Percentiles rank a stretch among this genome's conserved stretches.
Evolutionary conservation across 2,888 invertebrate genomes (phyloP).

Genomic region (Oxycera nigricornis): DNA sequence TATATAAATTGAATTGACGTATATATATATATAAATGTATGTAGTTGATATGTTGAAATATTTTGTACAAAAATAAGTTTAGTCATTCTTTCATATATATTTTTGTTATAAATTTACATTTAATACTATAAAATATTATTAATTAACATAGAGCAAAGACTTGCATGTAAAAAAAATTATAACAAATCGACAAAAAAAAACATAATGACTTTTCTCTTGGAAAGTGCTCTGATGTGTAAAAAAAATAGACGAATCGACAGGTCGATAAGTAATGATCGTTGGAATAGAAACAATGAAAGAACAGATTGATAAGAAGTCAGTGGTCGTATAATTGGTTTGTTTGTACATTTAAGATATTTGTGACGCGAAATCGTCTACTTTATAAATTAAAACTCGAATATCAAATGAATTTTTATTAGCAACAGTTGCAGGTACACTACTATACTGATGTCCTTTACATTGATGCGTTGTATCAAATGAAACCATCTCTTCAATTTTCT

Average conservation of each 20-base stretch:
- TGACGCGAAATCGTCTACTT: no score
- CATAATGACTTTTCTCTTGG: background rate
- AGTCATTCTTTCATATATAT: conserved; percentile 27
- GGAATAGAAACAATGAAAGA: no score
- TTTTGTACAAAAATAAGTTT: conserved; percentile 25
- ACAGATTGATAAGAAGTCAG: no score
- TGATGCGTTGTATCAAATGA: no score
- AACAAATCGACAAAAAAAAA: conserved; percentile 22
- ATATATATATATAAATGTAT: background rate
- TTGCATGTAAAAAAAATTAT: conserved; percentile 14
- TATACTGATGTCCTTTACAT: no score
- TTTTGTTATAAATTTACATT: conserved; percentile 37
- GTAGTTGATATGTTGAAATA: conserved; percentile 16
- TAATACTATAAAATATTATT: conserved; percentile 6
- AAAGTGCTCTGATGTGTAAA: background rate
- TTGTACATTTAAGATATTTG: no score
- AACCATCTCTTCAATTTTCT: no score
- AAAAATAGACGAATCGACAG: background rate
- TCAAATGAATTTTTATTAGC: no score
- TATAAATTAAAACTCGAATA: no score
- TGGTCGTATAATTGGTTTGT: no score
- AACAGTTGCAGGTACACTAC: no score
- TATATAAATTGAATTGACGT: background rate
- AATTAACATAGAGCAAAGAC: conserved; percentile 4
- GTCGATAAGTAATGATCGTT: no score